phyloP scores from a whole-genome alignment of 30 jellyfish, hydroid and myxozoan genomes.

The Aurelia sp. region DNA sequence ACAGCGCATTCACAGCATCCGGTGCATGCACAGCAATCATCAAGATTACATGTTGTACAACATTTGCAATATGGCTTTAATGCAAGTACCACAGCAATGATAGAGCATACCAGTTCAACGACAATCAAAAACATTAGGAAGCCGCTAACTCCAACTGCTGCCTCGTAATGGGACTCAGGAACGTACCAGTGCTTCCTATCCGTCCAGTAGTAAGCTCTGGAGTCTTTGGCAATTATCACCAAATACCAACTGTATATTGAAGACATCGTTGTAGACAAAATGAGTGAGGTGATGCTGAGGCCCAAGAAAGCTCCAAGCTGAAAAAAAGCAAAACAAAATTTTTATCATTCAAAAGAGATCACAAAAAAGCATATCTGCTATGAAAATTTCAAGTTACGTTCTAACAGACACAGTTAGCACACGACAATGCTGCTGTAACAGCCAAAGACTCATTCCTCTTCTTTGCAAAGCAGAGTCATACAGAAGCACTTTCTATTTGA shows the following conservation, averaged over 20 bases:
- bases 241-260: neutral
- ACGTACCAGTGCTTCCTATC: neutral
- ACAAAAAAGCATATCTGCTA: no score
- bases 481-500: no score
- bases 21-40: constrained; percentile 22
- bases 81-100: constrained; percentile 10
- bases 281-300: constrained; percentile 30
- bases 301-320: constrained; percentile 36
- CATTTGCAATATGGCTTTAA: constrained; percentile 47
- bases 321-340: neutral
- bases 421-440: no score
- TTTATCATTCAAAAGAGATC: no score
- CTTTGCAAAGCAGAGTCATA: no score
- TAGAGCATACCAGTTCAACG: constrained; percentile 21
- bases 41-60: constrained; percentile 23
- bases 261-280: neutral
- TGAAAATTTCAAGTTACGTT: no score
- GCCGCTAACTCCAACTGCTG: constrained; percentile 1
- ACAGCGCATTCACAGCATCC: constrained; percentile 54
- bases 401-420: no score
- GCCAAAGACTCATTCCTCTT: no score
- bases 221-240: no score
- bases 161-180: neutral
- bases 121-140: constrained; percentile 2
- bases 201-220: no score